phyloP scores from a whole-genome alignment of 2,113 vertebrate species.

The Tachycineta bicolor region DNA sequence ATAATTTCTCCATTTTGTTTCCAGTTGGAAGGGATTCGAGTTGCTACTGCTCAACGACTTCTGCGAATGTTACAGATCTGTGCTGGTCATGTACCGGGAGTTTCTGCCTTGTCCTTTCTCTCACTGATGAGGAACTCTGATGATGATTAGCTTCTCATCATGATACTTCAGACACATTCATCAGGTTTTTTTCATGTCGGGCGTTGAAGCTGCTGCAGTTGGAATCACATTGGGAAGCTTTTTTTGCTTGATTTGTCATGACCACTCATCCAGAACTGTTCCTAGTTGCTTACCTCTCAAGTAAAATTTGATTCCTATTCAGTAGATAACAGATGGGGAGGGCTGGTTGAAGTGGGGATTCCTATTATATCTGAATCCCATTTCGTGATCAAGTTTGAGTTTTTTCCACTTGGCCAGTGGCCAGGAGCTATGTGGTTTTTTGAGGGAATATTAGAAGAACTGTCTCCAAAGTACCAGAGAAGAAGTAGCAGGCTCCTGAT shows the following conservation, averaged over 20 bases:
- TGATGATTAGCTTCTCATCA: slow-evolving; percentile 16
- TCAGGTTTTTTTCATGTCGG: not conserved
- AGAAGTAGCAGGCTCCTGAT: not conserved
- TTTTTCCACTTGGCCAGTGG: not conserved
- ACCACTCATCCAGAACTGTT: not conserved
- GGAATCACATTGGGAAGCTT: not conserved
- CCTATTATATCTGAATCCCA: not conserved
- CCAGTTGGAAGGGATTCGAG: slow-evolving; percentile 60
- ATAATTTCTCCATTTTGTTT: not conserved
- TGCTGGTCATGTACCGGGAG: slow-evolving; percentile 64
- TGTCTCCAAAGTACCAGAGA: not conserved
- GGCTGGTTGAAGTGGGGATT: not conserved
- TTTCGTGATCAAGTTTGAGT: not conserved
- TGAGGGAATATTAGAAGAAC: not conserved
- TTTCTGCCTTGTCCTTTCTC: slow-evolving; percentile 74
- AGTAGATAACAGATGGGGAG: not conserved
- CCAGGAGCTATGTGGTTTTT: not conserved
- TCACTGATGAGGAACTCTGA: slow-evolving; percentile 47
- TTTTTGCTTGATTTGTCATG: not conserved
- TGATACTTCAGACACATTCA: not conserved
- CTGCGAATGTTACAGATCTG: slow-evolving; percentile 73
- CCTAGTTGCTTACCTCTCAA: not conserved
- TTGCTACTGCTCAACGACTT: slow-evolving; percentile 70
- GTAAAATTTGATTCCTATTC: not conserved
- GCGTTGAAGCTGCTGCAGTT: not conserved